Conservation (phyloP, 2,113 vertebrate genomes). For the Laticauda colubrina region DNA sequence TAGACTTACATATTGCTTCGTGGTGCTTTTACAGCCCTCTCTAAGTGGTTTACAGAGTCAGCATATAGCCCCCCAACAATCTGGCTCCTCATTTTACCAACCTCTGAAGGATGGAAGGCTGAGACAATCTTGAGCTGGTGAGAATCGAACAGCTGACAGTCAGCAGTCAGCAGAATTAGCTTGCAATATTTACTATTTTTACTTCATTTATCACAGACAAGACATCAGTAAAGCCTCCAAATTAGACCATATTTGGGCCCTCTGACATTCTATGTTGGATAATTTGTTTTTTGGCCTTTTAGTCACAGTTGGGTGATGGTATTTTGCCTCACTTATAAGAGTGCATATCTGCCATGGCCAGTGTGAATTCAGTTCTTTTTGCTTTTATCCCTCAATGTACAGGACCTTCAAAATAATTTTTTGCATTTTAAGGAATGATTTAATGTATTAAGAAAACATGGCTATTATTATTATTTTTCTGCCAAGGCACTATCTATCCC, state of each 20-base stretch:
- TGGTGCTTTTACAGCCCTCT: too few relatives aligned
- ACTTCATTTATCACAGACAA: background rate
- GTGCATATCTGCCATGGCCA: background rate
- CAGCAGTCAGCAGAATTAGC: too few relatives aligned
- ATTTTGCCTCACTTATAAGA: background rate
- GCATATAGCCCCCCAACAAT: too few relatives aligned
- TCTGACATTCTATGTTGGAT: background rate
- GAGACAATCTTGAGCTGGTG: too few relatives aligned
- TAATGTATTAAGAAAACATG: background rate
- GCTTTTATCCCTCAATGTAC: background rate
- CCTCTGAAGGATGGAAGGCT: too few relatives aligned
- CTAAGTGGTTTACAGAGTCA: too few relatives aligned
- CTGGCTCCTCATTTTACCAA: too few relatives aligned
- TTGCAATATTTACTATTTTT: background rate
- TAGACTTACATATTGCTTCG: too few relatives aligned
- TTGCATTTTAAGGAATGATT: background rate
- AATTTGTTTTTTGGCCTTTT: background rate
- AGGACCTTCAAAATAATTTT: background rate
- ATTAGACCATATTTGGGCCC: background rate
- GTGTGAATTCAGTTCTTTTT: background rate
- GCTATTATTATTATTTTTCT: background rate
- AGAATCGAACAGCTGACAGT: too few relatives aligned
- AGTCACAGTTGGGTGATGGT: background rate
- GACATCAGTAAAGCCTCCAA: background rate
- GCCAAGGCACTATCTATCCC: background rate